phyloP scores from a whole-genome alignment of 2,797 vertebrate species.

The Gobionotothen gibberifrons region DNA sequence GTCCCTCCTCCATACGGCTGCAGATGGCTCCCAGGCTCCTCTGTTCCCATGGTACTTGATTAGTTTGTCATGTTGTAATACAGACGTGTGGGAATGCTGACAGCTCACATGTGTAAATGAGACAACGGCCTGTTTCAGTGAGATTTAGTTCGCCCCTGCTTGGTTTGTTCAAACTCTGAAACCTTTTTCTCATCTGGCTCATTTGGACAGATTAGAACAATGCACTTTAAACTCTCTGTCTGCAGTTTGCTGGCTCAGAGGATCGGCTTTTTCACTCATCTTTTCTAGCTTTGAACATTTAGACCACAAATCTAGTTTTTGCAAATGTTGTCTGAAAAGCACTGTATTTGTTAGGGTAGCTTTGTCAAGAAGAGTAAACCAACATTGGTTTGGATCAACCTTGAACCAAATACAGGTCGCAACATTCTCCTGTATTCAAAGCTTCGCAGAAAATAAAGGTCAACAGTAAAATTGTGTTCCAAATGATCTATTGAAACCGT shows the following conservation, averaged over 20 bases:
- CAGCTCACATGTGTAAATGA: slow-evolving; percentile 59
- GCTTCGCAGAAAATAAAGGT: not conserved
- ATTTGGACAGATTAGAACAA: slow-evolving; percentile 56
- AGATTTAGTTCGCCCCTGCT: slow-evolving; percentile 20
- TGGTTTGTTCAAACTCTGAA: slow-evolving; percentile 44
- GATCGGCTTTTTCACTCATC: slow-evolving; percentile 6
- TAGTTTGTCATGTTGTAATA: slow-evolving; percentile 70
- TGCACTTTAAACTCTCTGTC: slow-evolving; percentile 38
- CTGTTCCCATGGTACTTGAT: slow-evolving; percentile 76
- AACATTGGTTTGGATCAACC: not conserved
- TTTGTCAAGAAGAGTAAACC: not conserved
- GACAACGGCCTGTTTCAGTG: slow-evolving; percentile 33
- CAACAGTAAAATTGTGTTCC: not conserved
- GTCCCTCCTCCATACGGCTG: slow-evolving; percentile 54
- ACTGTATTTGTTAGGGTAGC: not conserved
- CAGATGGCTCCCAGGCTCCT: slow-evolving; percentile 65
- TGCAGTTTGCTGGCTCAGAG: slow-evolving; percentile 40
- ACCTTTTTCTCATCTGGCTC: slow-evolving; percentile 39
- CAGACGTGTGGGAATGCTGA: slow-evolving; percentile 63
- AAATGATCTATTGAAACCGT: not conserved
- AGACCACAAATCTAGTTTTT: slow-evolving; percentile 9
- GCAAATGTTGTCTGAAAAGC: not conserved
- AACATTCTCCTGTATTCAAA: not conserved
- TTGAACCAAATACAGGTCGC: not conserved
- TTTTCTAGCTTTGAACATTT: slow-evolving; percentile 14